A percentile compares a stretch with the other conserved stretches of the same genome.
Conservation (phyloP, 2,113 vertebrate species). For the Tichodroma muraria region DNA sequence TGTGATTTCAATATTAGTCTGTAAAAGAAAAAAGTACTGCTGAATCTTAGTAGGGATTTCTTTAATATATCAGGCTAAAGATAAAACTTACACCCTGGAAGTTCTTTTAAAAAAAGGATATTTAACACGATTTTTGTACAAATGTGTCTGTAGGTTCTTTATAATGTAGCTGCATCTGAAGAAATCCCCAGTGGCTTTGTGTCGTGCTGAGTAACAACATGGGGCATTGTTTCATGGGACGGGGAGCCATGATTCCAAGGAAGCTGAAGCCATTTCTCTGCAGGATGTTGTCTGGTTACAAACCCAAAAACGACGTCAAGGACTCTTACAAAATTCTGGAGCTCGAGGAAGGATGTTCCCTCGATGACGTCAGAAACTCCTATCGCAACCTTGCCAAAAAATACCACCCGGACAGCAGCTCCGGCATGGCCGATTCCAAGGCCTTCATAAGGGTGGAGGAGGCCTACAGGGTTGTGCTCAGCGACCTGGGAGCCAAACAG, state of each 20-base stretch:
- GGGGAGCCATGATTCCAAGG: not conserved
- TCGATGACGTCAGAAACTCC: slow-evolving; percentile 78
- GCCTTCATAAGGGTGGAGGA: slow-evolving; percentile 83
- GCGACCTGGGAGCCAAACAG: slow-evolving; percentile 61
- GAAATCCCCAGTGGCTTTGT: not conserved
- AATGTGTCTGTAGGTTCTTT: slow-evolving; percentile 43
- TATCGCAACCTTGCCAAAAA: slow-evolving; percentile 84
- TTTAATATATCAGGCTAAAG: not conserved
- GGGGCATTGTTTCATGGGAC: not conserved
- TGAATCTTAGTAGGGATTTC: not conserved
- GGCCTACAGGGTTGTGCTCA: slow-evolving; percentile 82
- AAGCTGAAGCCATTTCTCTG: not conserved
- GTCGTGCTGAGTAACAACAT: slow-evolving; percentile 15
- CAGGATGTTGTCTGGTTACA: slow-evolving; percentile 58
- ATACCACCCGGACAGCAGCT: slow-evolving; percentile 88
- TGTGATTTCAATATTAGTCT: not conserved
- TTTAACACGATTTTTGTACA: not conserved
- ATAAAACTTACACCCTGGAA: not conserved
- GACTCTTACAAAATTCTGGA: slow-evolving; percentile 72
- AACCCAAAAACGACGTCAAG: slow-evolving; percentile 19
- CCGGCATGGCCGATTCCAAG: slow-evolving; percentile 69
- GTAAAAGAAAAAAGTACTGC: not conserved
- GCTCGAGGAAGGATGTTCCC: slow-evolving; percentile 71
- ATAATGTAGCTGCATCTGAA: slow-evolving; percentile 27
- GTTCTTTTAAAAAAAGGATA: not conserved